Percentiles rank a stretch among this genome's conserved stretches.
Evolutionary conservation across 2,113 vertebrate species (phyloP).

Genomic region (Channa maculata): DNA sequence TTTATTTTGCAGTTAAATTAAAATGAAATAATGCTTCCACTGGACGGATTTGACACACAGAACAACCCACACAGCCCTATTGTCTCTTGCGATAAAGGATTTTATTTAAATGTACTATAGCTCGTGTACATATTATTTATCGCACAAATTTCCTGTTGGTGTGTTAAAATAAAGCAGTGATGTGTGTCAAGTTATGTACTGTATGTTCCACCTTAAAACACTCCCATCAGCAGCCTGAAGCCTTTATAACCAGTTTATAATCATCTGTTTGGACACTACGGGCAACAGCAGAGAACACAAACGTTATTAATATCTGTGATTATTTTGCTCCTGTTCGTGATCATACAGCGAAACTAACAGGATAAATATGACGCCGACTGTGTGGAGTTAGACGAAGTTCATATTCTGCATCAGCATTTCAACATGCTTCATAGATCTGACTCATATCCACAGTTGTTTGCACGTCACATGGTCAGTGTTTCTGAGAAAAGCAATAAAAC

Average conservation of each 20-base stretch:
- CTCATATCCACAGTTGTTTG: slow-evolving; percentile 1
- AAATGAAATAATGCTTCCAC: slow-evolving; percentile 33
- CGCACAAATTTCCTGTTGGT: slow-evolving; percentile 18
- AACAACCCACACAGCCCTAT: slow-evolving; percentile 41
- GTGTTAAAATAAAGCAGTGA: too few species aligned
- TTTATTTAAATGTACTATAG: slow-evolving; percentile 37
- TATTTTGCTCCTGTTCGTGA: neutral
- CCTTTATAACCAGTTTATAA: neutral
- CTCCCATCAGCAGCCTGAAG: neutral
- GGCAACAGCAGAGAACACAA: neutral
- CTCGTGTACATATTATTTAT: slow-evolving; percentile 52
- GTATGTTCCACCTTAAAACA: slow-evolving; percentile 31
- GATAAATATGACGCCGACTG: neutral
- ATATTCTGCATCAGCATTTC: too few species aligned
- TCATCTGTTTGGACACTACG: slow-evolving; percentile 20
- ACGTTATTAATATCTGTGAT: neutral
- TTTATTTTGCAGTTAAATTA: slow-evolving; percentile 15
- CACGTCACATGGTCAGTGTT: neutral
- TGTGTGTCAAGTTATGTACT: slow-evolving; percentile 17
- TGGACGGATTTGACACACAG: slow-evolving; percentile 71
- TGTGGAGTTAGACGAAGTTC: too few species aligned
- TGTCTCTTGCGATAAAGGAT: slow-evolving; percentile 24
- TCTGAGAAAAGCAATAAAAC: slow-evolving; percentile 42
- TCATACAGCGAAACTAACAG: neutral
- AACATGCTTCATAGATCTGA: neutral